phyloP scores from a whole-genome alignment of 2,888 invertebrate genomes.

The Caenorhabditis becei region DNA sequence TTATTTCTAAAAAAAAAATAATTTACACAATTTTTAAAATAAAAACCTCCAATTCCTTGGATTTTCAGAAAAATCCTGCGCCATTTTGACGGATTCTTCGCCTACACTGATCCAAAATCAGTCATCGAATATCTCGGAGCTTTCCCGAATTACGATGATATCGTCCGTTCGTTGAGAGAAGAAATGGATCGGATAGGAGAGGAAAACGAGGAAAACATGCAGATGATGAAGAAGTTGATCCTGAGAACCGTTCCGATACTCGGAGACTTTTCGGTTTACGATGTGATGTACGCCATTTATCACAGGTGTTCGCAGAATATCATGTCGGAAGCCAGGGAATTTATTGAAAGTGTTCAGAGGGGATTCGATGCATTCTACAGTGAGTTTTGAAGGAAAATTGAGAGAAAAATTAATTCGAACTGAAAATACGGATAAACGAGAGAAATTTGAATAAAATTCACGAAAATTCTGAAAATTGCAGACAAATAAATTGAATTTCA shows the following conservation, averaged over 20 bases:
- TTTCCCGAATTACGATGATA: slow-evolving; percentile 19
- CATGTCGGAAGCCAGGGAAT: slow-evolving; percentile 25
- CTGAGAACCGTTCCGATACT: slow-evolving; percentile 59
- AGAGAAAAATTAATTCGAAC: too few relatives aligned
- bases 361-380: slow-evolving; percentile 50
- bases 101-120: slow-evolving; percentile 22
- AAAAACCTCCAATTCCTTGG: too few relatives aligned
- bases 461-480: too few relatives aligned
- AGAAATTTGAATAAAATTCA: too few relatives aligned
- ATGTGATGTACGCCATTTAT: slow-evolving; percentile 52
- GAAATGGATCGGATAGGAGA: slow-evolving; percentile 26
- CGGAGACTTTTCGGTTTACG: slow-evolving; percentile 37
- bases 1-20: neutral
- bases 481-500: too few relatives aligned
- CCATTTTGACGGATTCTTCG: slow-evolving; percentile 46
- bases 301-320: slow-evolving; percentile 8
- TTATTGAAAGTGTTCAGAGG: slow-evolving; percentile 40
- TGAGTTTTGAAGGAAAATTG: slow-evolving; percentile 9
- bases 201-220: neutral
- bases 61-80: slow-evolving; percentile 47
- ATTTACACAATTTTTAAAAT: too few relatives aligned
- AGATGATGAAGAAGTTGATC: slow-evolving; percentile 36
- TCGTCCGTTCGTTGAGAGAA: slow-evolving; percentile 10
- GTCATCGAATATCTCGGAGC: slow-evolving; percentile 36
- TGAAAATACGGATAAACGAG: too few relatives aligned